Conservation (phyloP, 2,797 vertebrate genomes). For the Cossypha dichroa region DNA sequence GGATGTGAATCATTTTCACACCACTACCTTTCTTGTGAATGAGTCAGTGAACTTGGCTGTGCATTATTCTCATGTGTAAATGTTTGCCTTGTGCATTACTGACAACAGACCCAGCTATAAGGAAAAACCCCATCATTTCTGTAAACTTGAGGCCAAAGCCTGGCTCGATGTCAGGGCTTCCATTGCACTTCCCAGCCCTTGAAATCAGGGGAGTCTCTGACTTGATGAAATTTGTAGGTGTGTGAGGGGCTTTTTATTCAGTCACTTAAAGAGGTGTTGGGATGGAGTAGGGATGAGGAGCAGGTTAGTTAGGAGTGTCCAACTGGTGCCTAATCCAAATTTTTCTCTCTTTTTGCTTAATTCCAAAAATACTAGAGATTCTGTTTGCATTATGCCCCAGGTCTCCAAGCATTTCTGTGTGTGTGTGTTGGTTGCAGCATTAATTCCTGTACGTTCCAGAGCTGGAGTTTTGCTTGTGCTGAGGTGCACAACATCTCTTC, state of each 20-base stretch:
- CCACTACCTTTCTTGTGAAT: neutral
- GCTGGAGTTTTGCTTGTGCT: neutral
- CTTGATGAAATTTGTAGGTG: neutral
- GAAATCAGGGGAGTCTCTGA: neutral
- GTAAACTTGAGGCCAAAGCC: neutral
- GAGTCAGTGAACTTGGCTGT: neutral
- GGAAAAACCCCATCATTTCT: neutral
- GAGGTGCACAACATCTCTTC: neutral
- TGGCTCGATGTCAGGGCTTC: neutral
- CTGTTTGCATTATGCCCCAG: neutral
- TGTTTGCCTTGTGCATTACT: neutral
- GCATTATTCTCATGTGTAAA: neutral
- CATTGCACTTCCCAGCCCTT: neutral
- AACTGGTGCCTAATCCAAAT: neutral
- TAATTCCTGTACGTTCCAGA: neutral
- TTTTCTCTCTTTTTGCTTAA: neutral
- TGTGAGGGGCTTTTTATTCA: neutral
- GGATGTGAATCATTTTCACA: neutral
- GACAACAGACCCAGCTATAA: neutral
- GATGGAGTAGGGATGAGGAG: neutral
- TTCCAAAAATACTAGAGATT: neutral
- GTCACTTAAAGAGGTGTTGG: neutral
- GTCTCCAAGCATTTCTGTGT: neutral
- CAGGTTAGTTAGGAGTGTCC: neutral
- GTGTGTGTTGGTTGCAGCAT: neutral